phyloP scores from a whole-genome alignment of 2,888 invertebrate genomes.

The Hybos culiciformis region DNA sequence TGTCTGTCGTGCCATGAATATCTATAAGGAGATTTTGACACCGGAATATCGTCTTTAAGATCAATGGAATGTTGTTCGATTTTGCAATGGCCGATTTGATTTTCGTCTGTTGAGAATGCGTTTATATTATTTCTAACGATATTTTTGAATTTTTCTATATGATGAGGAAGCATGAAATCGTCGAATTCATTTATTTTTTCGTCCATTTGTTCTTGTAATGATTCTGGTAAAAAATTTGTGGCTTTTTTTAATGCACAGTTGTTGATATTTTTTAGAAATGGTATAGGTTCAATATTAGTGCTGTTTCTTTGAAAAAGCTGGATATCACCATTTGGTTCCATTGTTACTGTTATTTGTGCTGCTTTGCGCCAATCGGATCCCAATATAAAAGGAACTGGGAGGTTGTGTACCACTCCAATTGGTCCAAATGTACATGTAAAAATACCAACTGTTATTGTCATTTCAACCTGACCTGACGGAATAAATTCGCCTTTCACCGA shows the following conservation, averaged over 20 bases:
- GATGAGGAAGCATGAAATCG: not conserved
- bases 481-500: not conserved
- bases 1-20: not conserved
- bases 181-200: not conserved
- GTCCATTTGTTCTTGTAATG: not conserved
- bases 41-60: not conserved
- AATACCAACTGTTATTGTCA: not conserved
- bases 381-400: not conserved
- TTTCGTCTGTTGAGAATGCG: slow-evolving; percentile 1
- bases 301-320: not conserved
- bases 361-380: not conserved
- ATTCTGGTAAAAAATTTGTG: not conserved
- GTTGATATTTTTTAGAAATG: not conserved
- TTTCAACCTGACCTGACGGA: not conserved
- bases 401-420: not conserved
- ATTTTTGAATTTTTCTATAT: not conserved
- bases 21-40: not conserved
- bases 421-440: not conserved
- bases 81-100: slow-evolving; percentile 2
- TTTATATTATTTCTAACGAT: not conserved
- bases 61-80: not conserved
- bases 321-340: slow-evolving; percentile 3
- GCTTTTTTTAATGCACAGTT: not conserved
- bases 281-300: not conserved
- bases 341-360: not conserved